Evolutionary conservation across 2,113 vertebrate genomes (phyloP), one percentile per base, ranked within the genome.

Genomic region (Melanostigma gelatinosum): DNA sequence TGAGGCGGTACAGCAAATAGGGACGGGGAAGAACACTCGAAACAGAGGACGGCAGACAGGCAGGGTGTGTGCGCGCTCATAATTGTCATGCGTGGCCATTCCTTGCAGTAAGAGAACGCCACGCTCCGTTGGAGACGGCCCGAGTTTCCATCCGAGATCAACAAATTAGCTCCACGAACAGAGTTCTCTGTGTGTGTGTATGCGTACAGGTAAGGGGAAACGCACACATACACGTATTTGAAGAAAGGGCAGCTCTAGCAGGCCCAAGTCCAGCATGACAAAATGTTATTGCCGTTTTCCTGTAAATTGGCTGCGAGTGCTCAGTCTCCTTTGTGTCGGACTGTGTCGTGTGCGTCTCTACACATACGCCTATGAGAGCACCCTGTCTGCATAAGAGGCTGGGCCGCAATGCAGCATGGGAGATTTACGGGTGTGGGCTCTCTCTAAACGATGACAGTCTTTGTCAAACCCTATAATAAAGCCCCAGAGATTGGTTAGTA

Each of bases 91-190:
- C 96, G 95, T 95, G 85, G 95, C 96, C 96, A 96, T 90, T 90
- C 90, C 58, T 87, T 77, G 96, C 95, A 92, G 86, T 87, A 94
- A 77, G 92, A 96, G 95, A 96, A 96, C 96, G 96, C 96, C 96
- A 97, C 94, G 96, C 96, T 97, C 97, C 94, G 96, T 92, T 96
- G 97, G 96, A 97, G 96, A 96, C 95, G 96, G 96, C 95, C 95
- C 94, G 94, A 78, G 96, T 95, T 96, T 97, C 97, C 96, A 97
- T 97, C 97, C 96, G 96, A 97, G 97, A 97, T 98, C 97, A 92
- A 93, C 94, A 94, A 94, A 94, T 94, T 92, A 94, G 90, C 85
- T 96, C 94, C 52, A 73, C 16, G 77, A 86, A 77, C 72, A 87
- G 78, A 84, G 77, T 22, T 29, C 67, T 38, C 22, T 27, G 71